Evolutionary conservation across 2,888 invertebrate species (phyloP), one percentile per base, ranked within the genome.

Genomic region (Masnerella sp.): DNA sequence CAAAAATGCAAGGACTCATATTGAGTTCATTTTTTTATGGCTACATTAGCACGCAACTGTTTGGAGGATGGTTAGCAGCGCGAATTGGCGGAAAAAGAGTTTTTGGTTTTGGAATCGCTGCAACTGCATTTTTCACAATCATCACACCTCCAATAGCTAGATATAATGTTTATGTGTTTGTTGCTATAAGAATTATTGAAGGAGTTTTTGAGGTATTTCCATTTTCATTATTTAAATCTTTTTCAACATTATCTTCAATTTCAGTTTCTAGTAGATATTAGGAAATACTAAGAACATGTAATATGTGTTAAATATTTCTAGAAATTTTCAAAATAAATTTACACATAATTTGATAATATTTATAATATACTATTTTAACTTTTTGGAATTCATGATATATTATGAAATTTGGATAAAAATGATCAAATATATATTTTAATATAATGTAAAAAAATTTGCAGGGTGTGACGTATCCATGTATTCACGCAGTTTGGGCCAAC

Each of bases 11-110:
- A 87, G 96, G 96, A 0, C 88, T 93, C 52, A 91, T 96, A 22
- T 88, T 96, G 51, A 95, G 95, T 81, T 94, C 95, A 0, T 96
- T 96, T 88, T 96, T 96, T 89, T 96, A 95, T 83, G 96, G 96
- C 0, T 96, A 96, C 87, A 91, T 96, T 64, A 87, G 94, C 65
- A 96, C 96, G 0, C 96, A 95, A 86, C 88, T 96, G 34, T 90
- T 94, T 0, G 96, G 96, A 0, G 96, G 96, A 45, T 95, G 93
- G 91, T 88, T 97, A 47, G 94, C 95, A 2, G 91, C 93, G 78
- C 92, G 91, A 85, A 91, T 95, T 84, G 97, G 97, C 77, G 97
- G 96, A 72, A 95, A 95, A 89, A 90, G 92, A 79, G 91, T 95
- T 11, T 94, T 93, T 84, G 95, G 94, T 17, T 88, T 92, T 72